Evolutionary conservation across 2,113 vertebrate species (phyloP).

Genomic region (Aphelocoma coerulescens): DNA sequence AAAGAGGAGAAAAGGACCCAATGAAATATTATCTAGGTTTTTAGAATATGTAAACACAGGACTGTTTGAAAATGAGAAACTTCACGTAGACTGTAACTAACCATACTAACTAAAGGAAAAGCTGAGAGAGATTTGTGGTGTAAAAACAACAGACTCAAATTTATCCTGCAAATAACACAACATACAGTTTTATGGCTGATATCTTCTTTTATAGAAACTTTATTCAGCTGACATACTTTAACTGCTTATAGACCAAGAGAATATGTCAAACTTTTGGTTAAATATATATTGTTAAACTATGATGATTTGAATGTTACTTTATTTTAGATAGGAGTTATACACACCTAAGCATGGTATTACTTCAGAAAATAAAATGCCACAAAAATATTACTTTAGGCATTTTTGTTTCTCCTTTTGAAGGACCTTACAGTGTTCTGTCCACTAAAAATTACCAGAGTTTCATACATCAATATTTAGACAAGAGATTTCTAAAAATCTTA

Average conservation of each 20-base stretch:
- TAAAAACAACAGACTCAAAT: background rate
- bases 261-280: background rate
- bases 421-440: background rate
- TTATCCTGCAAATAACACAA: background rate
- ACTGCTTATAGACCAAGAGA: background rate
- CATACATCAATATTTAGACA: background rate
- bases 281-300: background rate
- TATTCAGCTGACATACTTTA: background rate
- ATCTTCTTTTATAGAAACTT: background rate
- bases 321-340: rapidly evolving
- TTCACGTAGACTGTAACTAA: background rate
- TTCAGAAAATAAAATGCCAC: background rate
- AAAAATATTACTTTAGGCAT: background rate
- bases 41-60: background rate
- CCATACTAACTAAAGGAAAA: background rate
- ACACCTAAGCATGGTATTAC: background rate
- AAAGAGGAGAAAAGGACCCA: background rate
- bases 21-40: background rate
- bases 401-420: background rate
- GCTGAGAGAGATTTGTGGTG: background rate
- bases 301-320: background rate
- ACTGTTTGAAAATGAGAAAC: background rate
- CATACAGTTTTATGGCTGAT: background rate
- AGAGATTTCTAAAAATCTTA: background rate
- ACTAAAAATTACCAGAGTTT: background rate